Evolutionary conservation across 2,888 invertebrate species (phyloP).

Genomic region (Eristalinus aeneus): DNA sequence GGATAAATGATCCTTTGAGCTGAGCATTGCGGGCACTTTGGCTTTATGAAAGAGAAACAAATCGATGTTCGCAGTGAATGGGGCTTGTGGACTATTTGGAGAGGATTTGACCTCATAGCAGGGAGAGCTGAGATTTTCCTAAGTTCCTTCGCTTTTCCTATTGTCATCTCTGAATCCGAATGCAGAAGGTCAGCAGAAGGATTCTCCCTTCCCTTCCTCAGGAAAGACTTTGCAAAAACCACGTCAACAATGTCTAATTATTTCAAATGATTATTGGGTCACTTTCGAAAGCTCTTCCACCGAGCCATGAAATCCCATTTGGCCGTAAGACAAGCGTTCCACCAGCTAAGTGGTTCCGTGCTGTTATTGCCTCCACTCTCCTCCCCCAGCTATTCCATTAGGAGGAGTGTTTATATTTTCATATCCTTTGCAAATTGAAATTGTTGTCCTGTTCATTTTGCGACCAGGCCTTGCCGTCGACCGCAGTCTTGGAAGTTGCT

Average conservation of each 20-base stretch:
- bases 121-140: no score
- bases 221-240: neutral
- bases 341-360: slow-evolving; percentile 44
- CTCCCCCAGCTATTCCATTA: slow-evolving; percentile 16
- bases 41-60: neutral
- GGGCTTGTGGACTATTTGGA: neutral
- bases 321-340: neutral
- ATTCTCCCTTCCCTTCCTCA: no score
- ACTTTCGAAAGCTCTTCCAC: neutral
- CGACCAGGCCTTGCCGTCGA: neutral
- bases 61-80: neutral
- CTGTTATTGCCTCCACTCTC: slow-evolving; percentile 28
- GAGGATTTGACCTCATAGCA: no score
- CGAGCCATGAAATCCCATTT: neutral
- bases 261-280: slow-evolving; percentile 45
- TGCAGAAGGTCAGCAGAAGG: no score
- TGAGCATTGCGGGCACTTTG: neutral
- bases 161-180: no score
- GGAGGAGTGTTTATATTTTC: slow-evolving; percentile 55
- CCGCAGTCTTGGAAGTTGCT: neutral
- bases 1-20: neutral
- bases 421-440: slow-evolving; percentile 55
- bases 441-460: slow-evolving; percentile 16
- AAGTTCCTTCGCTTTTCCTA: no score
- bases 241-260: slow-evolving; percentile 36